A percentile compares a stretch with the other conserved stretches of the same genome.
Evolutionary conservation across 2,888 invertebrate genomes (phyloP).

Genomic region (Bibio marci): DNA sequence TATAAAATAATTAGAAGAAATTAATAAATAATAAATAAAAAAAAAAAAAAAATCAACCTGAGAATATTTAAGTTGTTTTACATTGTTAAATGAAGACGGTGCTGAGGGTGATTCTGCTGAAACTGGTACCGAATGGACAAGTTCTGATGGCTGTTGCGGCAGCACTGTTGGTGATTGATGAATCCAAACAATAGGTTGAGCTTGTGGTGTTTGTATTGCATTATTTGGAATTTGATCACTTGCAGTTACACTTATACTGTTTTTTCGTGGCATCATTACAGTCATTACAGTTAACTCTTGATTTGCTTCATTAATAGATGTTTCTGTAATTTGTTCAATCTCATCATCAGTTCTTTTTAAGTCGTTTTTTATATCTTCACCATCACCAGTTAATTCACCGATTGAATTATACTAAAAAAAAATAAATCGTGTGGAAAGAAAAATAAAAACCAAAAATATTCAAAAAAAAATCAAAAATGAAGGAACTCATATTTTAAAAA

Average conservation of each 20-base stretch:
- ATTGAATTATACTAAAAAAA: constrained; percentile 9
- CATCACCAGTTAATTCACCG: constrained; percentile 5
- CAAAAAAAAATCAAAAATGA: not conserved
- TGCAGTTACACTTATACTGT: not conserved
- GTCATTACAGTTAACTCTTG: not conserved
- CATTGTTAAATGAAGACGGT: constrained; percentile 15
- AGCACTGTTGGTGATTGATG: not conserved
- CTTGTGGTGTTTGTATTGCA: not conserved
- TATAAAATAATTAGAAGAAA: not conserved
- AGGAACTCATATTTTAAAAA: no score
- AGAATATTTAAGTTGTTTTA: constrained; percentile 29
- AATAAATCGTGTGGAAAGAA: constrained; percentile 2
- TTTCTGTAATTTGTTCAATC: no score
- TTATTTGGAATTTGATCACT: not conserved
- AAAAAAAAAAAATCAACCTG: constrained; percentile 21
- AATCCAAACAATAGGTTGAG: constrained; percentile 3
- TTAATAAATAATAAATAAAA: not conserved
- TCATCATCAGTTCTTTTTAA: no score
- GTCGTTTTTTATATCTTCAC: not conserved
- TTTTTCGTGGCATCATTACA: not conserved
- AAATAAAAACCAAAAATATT: constrained; percentile 5
- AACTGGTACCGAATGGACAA: no score
- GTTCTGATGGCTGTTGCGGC: no score
- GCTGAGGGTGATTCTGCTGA: no score
- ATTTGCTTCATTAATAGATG: not conserved